Conservation (phyloP, 2,113 vertebrate species). For the Rhinogobius similis region DNA sequence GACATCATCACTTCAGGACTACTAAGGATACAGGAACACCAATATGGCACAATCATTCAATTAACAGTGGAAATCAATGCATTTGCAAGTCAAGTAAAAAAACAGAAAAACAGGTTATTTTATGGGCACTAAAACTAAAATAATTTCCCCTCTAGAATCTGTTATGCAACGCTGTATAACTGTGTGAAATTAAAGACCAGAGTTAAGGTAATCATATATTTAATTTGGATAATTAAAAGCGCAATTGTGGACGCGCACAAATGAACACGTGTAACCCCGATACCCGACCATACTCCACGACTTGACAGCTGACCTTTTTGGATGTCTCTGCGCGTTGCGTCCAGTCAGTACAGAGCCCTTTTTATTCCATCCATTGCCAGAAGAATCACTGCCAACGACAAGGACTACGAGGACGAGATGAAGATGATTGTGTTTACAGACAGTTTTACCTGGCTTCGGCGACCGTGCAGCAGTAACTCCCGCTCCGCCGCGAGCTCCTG, state of each 20-base stretch:
- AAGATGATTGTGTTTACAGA: constrained; percentile 9
- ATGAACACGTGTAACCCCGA: not conserved
- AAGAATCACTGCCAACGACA: not conserved
- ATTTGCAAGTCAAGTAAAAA: not conserved
- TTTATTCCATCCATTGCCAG: not conserved
- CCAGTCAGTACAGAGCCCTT: not conserved
- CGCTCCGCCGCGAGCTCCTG: constrained; percentile 79
- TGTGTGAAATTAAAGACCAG: constrained; percentile 13
- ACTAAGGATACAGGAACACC: not conserved
- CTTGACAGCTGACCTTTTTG: not conserved
- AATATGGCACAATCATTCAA: not conserved
- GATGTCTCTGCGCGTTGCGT: not conserved
- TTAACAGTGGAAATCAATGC: not conserved
- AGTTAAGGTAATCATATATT: not conserved
- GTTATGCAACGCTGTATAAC: not conserved
- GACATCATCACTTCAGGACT: not conserved
- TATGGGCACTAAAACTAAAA: not conserved
- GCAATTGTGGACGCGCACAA: constrained; percentile 10
- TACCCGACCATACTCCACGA: not conserved
- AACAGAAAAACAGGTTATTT: not conserved
- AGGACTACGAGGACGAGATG: too few species aligned
- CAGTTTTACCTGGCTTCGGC: constrained; percentile 87
- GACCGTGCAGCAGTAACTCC: constrained; percentile 88
- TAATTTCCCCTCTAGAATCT: not conserved
- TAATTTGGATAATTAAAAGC: too few species aligned